Conservation (phyloP, 2,888 invertebrate genomes). For the Acrobasis suavella region DNA sequence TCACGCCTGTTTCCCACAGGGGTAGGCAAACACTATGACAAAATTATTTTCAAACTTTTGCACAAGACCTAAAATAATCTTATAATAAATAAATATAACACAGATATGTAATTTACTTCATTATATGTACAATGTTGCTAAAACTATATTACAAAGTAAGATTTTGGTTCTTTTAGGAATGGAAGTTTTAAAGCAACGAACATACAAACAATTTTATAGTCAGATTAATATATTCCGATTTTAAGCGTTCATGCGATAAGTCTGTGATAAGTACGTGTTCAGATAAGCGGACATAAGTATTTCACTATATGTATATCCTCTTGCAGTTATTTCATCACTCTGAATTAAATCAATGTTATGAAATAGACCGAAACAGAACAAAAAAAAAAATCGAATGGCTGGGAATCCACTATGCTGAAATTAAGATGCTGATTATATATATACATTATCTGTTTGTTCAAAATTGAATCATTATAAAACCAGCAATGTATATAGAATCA, state of each 20-base stretch:
- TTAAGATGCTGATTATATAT: too few species aligned
- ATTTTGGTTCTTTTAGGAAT: constrained; percentile 47
- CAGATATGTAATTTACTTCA: constrained; percentile 63
- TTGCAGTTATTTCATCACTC: not conserved
- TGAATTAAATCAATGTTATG: too few species aligned
- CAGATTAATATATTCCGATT: not conserved
- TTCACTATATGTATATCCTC: not conserved
- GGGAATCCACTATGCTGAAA: too few species aligned
- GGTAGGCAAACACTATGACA: too few species aligned
- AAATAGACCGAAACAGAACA: too few species aligned
- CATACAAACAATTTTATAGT: not conserved
- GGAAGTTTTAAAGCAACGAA: not conserved
- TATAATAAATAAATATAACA: constrained; percentile 48
- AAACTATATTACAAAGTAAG: constrained; percentile 24
- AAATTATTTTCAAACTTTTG: not conserved
- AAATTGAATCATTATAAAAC: too few species aligned
- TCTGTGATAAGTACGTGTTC: not conserved
- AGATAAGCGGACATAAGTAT: not conserved
- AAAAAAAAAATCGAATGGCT: too few species aligned
- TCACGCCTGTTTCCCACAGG: too few species aligned
- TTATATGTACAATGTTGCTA: constrained; percentile 59
- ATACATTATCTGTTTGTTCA: too few species aligned
- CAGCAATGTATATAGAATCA: too few species aligned
- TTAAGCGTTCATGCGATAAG: not conserved
- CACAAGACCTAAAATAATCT: not conserved